Conservation (phyloP, 2,797 vertebrate species). For the Eurystomus glaucurus region DNA sequence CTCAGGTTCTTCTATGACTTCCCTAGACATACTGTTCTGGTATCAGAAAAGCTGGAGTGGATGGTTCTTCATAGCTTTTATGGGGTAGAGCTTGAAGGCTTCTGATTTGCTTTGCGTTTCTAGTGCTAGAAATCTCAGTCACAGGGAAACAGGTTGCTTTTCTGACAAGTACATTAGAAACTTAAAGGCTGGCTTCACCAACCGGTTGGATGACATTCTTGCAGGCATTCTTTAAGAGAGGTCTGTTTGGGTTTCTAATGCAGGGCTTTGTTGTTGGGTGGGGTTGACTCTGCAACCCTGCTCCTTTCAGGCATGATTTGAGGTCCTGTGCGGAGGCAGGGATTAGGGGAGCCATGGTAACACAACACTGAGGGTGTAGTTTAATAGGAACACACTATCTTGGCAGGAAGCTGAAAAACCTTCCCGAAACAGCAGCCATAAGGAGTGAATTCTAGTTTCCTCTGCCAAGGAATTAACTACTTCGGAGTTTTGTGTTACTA, state of each 20-base stretch:
- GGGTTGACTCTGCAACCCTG: not conserved
- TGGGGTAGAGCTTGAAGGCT: not conserved
- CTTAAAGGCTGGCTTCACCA: not conserved
- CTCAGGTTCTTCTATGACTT: rapidly evolving
- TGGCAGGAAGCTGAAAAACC: slow-evolving; percentile 52
- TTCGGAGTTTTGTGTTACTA: not conserved
- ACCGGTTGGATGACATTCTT: slow-evolving; percentile 63
- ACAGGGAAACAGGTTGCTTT: not conserved
- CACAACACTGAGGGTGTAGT: not conserved
- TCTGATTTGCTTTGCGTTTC: not conserved
- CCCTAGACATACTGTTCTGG: not conserved
- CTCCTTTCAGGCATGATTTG: not conserved
- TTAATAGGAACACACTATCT: not conserved
- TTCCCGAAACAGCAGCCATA: not conserved
- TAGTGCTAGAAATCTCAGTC: not conserved
- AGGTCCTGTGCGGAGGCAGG: not conserved
- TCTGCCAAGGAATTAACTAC: slow-evolving; percentile 18
- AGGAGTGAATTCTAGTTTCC: slow-evolving; percentile 32
- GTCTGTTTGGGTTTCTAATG: not conserved
- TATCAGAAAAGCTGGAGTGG: not conserved
- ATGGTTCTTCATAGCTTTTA: not conserved
- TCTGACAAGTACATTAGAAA: not conserved
- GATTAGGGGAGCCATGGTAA: slow-evolving; percentile 65
- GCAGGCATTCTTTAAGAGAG: not conserved
- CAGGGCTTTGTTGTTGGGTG: slow-evolving; percentile 20